These are phyloP conservation scores for Anas flavirostris DNA, from an alignment of 2,797 vertebrate species.

Conservation along the genomic window DNA sequence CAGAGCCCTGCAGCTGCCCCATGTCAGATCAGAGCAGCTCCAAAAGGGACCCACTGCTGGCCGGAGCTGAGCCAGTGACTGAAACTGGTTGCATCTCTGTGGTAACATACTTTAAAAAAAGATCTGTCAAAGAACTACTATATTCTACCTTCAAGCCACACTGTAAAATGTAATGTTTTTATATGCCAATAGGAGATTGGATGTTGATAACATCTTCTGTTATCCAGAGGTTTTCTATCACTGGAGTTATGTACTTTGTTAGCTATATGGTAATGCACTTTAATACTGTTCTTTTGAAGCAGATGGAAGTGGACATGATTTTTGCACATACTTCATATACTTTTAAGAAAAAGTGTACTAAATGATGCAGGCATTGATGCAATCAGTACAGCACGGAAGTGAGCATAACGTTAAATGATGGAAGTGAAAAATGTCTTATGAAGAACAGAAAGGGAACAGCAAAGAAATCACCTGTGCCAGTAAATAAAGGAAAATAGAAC, in stretches of 20 bases:
- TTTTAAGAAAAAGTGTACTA: not conserved
- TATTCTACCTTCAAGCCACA: not conserved
- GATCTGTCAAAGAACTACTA: not conserved
- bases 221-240: not conserved
- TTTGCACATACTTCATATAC: not conserved
- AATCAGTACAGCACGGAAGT: not conserved
- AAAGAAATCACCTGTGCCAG: not conserved
- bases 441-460: not conserved
- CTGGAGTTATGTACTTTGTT: not conserved
- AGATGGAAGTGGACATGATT: not conserved
- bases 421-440: not conserved
- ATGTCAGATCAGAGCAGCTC: too few relatives aligned
- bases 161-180: not conserved
- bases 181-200: not conserved
- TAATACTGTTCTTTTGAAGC: not conserved
- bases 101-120: too few relatives aligned
- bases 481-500: not conserved
- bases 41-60: too few relatives aligned
- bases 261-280: not conserved
- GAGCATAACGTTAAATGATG: not conserved
- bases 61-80: too few relatives aligned
- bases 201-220: not conserved
- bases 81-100: too few relatives aligned
- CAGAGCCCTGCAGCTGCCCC: not conserved
- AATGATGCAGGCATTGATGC: not conserved